Conservation (phyloP, 1,140 invertebrate genomes). For the Diabrotica undecimpunctata region DNA sequence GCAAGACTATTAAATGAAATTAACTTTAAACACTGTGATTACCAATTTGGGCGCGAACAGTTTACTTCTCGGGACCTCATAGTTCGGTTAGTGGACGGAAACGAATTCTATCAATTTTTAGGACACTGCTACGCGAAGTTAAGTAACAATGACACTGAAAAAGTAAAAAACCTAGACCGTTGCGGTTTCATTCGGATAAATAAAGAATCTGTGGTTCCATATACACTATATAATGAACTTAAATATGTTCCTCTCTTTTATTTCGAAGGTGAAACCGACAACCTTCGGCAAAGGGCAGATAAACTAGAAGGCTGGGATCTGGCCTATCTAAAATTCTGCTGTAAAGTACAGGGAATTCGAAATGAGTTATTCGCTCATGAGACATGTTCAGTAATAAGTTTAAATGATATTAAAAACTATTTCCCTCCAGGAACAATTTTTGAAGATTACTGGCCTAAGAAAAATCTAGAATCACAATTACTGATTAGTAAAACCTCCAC, state of each 20-base stretch:
- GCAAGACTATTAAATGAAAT: constrained; percentile 89
- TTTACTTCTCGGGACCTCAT: constrained; percentile 89
- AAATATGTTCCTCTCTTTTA: constrained; percentile 93
- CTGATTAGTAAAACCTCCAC: constrained; percentile 53
- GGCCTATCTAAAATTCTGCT: constrained; percentile 89
- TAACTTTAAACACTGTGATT: constrained; percentile 88
- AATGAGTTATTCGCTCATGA: constrained; percentile 88
- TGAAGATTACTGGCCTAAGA: constrained; percentile 88
- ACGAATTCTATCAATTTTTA: constrained; percentile 86
- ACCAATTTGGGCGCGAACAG: constrained; percentile 81
- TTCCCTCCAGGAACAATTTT: constrained; percentile 84
- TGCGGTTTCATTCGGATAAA: constrained; percentile 94
- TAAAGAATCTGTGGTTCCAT: constrained; percentile 90
- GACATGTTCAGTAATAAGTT: constrained; percentile 81
- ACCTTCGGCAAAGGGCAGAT: constrained; percentile 79
- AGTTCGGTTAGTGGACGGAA: constrained; percentile 79
- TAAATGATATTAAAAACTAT: constrained; percentile 85
- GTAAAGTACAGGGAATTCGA: constrained; percentile 87
- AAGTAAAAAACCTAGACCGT: constrained; percentile 67
- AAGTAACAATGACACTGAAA: constrained; percentile 60
- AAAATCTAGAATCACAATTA: constrained; percentile 73
- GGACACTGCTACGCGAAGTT: constrained; percentile 84
- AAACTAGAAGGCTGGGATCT: constrained; percentile 86
- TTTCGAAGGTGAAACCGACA: constrained; percentile 89
- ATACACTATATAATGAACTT: constrained; percentile 75